These are phyloP conservation scores for Leptonema lineaticorne DNA, from an alignment of 1,140 invertebrate genomes.

Conservation along the genomic window DNA sequence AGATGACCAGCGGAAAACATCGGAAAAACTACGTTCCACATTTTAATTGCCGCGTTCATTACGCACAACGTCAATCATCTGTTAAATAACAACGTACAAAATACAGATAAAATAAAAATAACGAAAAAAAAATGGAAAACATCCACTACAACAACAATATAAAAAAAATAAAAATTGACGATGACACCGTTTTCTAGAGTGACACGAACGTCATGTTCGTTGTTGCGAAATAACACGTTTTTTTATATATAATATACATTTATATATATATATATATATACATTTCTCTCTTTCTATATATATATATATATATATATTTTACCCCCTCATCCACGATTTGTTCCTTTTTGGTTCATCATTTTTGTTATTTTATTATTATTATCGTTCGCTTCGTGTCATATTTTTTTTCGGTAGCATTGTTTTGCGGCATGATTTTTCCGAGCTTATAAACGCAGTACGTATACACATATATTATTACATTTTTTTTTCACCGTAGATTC, in stretches of 20 bases:
- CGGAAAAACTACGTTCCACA: neutral
- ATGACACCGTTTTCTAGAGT: neutral
- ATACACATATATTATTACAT: too few relatives aligned
- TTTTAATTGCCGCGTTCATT: neutral
- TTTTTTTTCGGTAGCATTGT: neutral
- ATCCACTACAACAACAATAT: neutral
- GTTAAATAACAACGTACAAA: neutral
- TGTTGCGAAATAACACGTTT: neutral
- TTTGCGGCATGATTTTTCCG: neutral
- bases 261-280: too few relatives aligned
- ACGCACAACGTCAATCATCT: neutral
- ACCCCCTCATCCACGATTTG: too few relatives aligned
- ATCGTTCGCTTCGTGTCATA: neutral
- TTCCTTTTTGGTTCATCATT: too few relatives aligned
- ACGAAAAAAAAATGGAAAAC: too few relatives aligned
- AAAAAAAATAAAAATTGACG: neutral
- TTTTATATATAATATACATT: too few relatives aligned
- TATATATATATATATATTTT: too few relatives aligned
- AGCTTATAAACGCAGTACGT: too few relatives aligned
- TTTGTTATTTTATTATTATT: too few relatives aligned
- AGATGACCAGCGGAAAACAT: neutral
- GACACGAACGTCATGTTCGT: constrained; percentile 4
- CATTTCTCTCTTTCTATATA: too few relatives aligned
- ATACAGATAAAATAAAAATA: neutral
- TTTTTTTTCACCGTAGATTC: too few relatives aligned